These are phyloP conservation scores for Chamaea fasciata DNA, from an alignment of 2,113 vertebrate genomes.

Conservation along the genomic window DNA sequence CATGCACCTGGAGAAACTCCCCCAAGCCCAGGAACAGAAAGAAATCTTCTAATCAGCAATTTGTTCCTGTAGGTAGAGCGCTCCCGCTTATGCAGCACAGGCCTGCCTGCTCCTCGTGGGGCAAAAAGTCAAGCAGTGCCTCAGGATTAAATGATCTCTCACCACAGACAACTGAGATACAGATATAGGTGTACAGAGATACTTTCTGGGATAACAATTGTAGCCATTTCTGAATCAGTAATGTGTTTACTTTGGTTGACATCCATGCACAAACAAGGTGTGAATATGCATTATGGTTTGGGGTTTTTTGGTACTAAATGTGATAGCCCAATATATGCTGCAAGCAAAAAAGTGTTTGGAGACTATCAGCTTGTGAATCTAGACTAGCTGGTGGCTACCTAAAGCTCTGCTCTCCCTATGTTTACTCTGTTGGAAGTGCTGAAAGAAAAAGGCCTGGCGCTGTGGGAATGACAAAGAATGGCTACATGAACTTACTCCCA, in stretches of 20 bases:
- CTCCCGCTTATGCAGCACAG: accelerated
- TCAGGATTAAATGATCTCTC: not conserved
- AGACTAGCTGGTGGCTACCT: not conserved
- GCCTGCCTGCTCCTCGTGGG: not conserved
- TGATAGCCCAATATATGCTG: not conserved
- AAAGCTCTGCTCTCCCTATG: not conserved
- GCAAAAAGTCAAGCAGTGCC: not conserved
- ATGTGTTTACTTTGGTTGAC: not conserved
- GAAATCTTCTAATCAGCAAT: not conserved
- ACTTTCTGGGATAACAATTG: not conserved
- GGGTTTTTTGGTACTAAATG: not conserved
- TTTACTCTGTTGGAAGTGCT: not conserved
- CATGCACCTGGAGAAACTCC: not conserved
- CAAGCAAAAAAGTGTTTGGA: not conserved
- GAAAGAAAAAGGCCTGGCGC: not conserved
- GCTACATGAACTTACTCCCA: not conserved
- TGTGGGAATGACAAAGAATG: not conserved
- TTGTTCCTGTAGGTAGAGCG: not conserved
- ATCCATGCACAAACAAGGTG: not conserved
- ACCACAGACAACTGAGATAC: not conserved
- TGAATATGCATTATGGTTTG: not conserved
- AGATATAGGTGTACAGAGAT: not conserved
- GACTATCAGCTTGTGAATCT: not conserved
- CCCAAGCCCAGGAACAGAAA: not conserved
- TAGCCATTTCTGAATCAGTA: not conserved